Evolutionary conservation across 2,888 invertebrate genomes (phyloP).

Genomic region (Drosophila kuntzei): DNA sequence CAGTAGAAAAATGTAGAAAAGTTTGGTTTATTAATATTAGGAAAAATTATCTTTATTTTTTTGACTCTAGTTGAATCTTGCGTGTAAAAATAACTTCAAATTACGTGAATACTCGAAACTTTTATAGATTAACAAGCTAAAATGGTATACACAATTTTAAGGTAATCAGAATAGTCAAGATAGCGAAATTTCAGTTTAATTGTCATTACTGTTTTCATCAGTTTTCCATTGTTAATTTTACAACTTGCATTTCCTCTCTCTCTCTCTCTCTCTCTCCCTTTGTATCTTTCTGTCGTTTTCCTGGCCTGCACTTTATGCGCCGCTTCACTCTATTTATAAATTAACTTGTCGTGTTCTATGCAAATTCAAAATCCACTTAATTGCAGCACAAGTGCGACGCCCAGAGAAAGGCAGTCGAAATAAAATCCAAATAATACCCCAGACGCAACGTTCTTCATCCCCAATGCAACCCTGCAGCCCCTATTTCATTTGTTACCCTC

Average conservation of each 20-base stretch:
- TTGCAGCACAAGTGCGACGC: conserved; percentile 42
- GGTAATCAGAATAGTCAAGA: neutral
- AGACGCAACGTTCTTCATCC: conserved; percentile 29
- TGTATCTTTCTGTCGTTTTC: neutral
- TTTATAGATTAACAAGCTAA: too few relatives aligned
- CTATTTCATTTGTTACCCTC: neutral
- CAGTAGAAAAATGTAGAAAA: too few relatives aligned
- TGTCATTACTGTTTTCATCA: neutral
- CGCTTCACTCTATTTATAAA: conserved; percentile 50
- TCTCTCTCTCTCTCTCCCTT: neutral
- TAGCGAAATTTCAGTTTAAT: neutral
- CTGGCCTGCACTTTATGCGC: conserved; percentile 30
- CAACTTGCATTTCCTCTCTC: neutral
- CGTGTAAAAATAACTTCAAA: too few relatives aligned
- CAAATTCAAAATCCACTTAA: conserved; percentile 67
- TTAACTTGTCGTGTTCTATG: conserved; percentile 68
- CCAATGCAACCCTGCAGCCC: conserved; percentile 1
- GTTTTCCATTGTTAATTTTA: neutral
- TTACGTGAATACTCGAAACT: too few relatives aligned
- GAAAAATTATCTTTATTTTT: neutral
- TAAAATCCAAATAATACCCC: conserved; percentile 52
- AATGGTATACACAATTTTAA: too few relatives aligned
- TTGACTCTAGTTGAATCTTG: neutral
- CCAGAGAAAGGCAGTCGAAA: conserved; percentile 19
- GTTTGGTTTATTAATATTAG: too few relatives aligned